A percentile compares a stretch with the other conserved stretches of the same genome.
Conservation (phyloP, 2,797 vertebrate species). For the Squalus acanthias region DNA sequence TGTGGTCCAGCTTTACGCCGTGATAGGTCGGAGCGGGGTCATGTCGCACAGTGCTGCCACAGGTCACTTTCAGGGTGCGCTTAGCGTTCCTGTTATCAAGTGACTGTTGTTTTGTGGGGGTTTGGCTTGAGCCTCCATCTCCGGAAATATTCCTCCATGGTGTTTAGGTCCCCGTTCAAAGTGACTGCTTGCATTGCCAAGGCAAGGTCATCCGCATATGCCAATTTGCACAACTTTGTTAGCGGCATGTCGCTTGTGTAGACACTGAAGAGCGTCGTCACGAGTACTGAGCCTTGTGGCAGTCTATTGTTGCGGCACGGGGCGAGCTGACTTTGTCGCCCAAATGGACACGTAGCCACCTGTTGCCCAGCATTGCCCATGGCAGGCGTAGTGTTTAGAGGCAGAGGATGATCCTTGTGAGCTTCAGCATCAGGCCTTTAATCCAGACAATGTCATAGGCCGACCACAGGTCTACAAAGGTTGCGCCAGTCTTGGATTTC, state of each 20-base stretch:
- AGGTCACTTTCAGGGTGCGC: not conserved
- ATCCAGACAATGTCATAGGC: not conserved
- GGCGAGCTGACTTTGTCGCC: not conserved
- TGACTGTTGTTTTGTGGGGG: no score
- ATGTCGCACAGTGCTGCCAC: not conserved
- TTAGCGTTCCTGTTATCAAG: not conserved
- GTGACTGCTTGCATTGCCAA: no score
- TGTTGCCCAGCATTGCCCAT: not conserved
- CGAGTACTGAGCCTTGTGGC: no score
- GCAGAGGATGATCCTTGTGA: not conserved
- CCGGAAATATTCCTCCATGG: not conserved
- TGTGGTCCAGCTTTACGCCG: not conserved
- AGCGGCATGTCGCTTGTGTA: no score
- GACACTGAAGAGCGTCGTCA: no score
- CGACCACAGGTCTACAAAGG: conserved; percentile 6
- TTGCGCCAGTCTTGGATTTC: conserved; percentile 10
- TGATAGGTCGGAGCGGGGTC: not conserved
- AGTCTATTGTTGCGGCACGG: not conserved
- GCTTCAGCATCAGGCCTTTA: conserved; percentile 25
- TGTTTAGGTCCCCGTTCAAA: not conserved
- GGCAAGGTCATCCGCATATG: no score
- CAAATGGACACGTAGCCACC: not conserved
- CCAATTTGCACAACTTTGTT: no score
- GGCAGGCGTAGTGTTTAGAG: not conserved
- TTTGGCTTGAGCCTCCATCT: no score